Base-by-base conservation (phyloP, 30 jellyfish, hydroid and myxozoan genomes). In the Hydractinia symbiolongicarpus region DNA sequence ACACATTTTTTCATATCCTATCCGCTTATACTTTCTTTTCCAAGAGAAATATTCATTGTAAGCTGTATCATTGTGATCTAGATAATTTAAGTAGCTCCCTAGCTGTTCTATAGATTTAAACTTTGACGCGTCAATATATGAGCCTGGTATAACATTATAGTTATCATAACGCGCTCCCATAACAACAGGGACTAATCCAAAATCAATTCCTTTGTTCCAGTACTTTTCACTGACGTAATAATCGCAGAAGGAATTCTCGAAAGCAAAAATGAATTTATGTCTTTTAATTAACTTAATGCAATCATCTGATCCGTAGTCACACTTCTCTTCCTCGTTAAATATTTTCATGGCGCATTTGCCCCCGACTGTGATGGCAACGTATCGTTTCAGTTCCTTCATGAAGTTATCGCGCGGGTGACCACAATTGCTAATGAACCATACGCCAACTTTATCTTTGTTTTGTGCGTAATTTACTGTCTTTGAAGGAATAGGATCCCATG, bases 341-440 rank as follows among this genome's bases (percentile, higher is more conserved):
- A 55, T 73, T 15, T 50, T 73, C 21, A 61, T 40, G 11, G 84
- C 88, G 54, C 95, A 86, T n/a, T 57, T 66, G 0, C 95, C 95
- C 5, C 84, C 95, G 4, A 86, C 95, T 51, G 77, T 61, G 4
- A 86, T 30, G 14, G 87, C 40, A 50, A 79, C 54, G 17, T 81
- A 80, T 14, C 51, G 69, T 19, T 86, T 72, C 67, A 86, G 70
- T 40, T 86, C 77, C 69, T 44, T 5, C 4, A 74, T 78, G 40
- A 50, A 75, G 17, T 61, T 56, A 30, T 86, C 92, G 16, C 95
- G 79, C 56, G 17, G n/a, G 20, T 50, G 76, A 6, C 92, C 92
- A 75, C 95, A 86, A 58, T 86, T 79, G 19, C 89, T 76, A 44
- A 81, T 87, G 9, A 81, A 77, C 95, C 95, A 86, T n/a, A 73